Evolutionary conservation across 2,797 vertebrate genomes (phyloP), one percentile per base, ranked within the genome.

Genomic region (Urosaurus nigricauda): DNA sequence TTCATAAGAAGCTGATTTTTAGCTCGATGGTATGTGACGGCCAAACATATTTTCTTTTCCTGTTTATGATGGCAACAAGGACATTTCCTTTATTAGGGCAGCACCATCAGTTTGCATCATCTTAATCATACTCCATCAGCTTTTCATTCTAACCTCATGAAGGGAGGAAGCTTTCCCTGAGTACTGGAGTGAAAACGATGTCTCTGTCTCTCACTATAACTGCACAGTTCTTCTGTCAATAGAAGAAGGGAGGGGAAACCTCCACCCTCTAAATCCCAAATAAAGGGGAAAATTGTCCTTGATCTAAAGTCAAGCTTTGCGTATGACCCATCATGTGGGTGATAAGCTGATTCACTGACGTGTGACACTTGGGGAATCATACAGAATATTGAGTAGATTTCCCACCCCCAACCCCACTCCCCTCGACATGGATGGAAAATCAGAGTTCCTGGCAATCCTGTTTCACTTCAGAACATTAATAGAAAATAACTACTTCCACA

Each of bases 1-100:
- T 91, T 93, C 82, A 1, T 51, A 80, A 92, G 71, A 47, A 77
- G 92, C 12, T 86, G 60, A 85, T 87, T 40, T 92, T 93, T 89
- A 87, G 4, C 32, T 93, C 32, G 65, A 0, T 79, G n/a, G 47
- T 40, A 75, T 19, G 0, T 60, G 37, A 29, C 58, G 71, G 1
- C 4, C 56, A 86, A 84, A 26, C 78, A 71, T 35, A 68, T 86
- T 87, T 87, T 79, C 11, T 84, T 91, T 91, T 78, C 51, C 29
- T 80, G 0, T 90, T 85, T 92, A 13, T 80, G 87, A 89, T 56
- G 19, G 74, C 51, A 92, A 85, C 32, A 85, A 2, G 85, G 86
- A 89, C 51, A 63, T 83, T 68, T 70, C 26, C 29, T 47, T 91
- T 90, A 2, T 35, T 37, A 79, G 1, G 80, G 24, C 0, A 89